Evolutionary conservation across 2,888 invertebrate species (phyloP).

Genomic region (Blera fallax): DNA sequence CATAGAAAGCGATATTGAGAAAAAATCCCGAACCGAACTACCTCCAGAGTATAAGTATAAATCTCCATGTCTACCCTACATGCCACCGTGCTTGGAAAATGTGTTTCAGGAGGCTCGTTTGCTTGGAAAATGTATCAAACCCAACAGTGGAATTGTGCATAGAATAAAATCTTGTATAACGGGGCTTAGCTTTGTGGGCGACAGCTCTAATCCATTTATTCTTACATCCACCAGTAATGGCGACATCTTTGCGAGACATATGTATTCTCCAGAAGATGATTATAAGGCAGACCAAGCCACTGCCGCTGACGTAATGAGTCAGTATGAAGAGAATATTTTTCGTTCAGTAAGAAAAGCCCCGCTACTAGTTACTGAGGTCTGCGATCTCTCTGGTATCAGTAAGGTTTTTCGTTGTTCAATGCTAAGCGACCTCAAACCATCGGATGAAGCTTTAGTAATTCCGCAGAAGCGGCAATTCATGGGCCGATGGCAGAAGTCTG

Average conservation of each 20-base stretch:
- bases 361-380: constrained; percentile 75
- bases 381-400: constrained; percentile 67
- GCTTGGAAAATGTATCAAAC: constrained; percentile 74
- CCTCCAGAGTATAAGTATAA: constrained; percentile 62
- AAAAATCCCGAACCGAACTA: constrained; percentile 5
- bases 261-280: background rate
- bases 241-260: constrained; percentile 75
- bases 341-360: constrained; percentile 34
- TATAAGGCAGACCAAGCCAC: constrained; percentile 72
- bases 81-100: constrained; percentile 76
- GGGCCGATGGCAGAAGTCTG: constrained; percentile 76
- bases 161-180: constrained; percentile 77
- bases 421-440: constrained; percentile 35
- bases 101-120: constrained; percentile 74
- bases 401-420: constrained; percentile 75
- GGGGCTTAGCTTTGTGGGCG: constrained; percentile 76
- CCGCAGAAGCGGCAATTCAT: constrained; percentile 26
- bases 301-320: constrained; percentile 73
- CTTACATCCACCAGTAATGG: constrained; percentile 78
- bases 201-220: constrained; percentile 73
- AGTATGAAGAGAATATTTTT: constrained; percentile 74
- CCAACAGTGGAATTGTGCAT: constrained; percentile 75
- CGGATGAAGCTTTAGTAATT: constrained; percentile 7
- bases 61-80: constrained; percentile 76
- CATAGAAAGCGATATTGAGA: background rate